Conservation (phyloP, 2,888 invertebrate species). For the Teinopalpus imperialis region DNA sequence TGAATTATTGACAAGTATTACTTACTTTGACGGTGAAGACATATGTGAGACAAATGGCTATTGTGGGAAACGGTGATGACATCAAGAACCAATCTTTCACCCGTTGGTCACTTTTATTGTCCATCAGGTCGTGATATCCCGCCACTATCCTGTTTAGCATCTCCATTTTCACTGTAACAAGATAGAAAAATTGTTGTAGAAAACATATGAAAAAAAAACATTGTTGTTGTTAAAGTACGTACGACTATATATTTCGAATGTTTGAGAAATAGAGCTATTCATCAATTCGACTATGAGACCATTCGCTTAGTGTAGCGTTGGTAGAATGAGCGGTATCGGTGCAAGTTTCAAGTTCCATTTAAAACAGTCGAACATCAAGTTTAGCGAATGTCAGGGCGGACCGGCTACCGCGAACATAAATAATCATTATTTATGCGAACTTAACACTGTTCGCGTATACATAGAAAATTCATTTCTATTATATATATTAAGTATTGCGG, state of each 20-base stretch:
- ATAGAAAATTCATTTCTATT: no score
- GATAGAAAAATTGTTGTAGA: constrained; percentile 17
- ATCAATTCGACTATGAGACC: background rate
- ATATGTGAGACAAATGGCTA: constrained; percentile 88
- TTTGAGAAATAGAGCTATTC: background rate
- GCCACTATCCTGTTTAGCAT: constrained; percentile 81
- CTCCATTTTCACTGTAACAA: constrained; percentile 83
- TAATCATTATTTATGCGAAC: constrained; percentile 2
- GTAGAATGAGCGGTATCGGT: constrained; percentile 2
- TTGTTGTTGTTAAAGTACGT: background rate
- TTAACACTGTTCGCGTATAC: background rate
- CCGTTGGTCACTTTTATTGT: constrained; percentile 91
- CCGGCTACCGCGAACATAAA: constrained; percentile 32
- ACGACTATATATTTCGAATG: constrained; percentile 3
- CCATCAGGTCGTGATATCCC: constrained; percentile 89
- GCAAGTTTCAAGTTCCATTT: constrained; percentile 35
- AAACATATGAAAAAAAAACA: no score
- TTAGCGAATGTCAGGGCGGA: constrained; percentile 66
- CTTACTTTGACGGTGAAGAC: constrained; percentile 87
- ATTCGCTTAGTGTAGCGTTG: background rate
- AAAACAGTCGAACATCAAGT: constrained; percentile 43
- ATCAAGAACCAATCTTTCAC: constrained; percentile 91
- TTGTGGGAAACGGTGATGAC: constrained; percentile 90
- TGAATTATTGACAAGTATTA: no score
- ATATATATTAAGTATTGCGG: no score